Conservation (phyloP, 1,140 invertebrate genomes). For the Nasonia longicornis region DNA sequence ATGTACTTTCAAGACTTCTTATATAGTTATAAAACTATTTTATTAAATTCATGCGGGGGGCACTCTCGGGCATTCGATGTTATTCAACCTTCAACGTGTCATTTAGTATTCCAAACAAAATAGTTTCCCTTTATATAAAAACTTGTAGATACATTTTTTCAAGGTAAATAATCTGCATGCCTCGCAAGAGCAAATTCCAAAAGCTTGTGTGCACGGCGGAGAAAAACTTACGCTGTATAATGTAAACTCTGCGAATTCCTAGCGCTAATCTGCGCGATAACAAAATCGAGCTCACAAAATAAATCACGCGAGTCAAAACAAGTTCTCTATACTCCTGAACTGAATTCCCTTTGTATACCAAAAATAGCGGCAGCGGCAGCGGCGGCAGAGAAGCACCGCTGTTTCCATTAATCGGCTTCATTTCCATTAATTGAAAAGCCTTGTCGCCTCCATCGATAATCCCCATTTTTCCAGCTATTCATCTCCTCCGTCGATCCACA, state of each 20-base stretch:
- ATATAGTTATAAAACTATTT: background rate
- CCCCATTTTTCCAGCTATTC: background rate
- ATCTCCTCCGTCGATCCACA: background rate
- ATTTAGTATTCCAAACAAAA: background rate
- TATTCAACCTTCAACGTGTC: background rate
- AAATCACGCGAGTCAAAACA: background rate
- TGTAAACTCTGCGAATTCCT: background rate
- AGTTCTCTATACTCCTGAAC: background rate
- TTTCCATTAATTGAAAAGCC: slow-evolving; percentile 4
- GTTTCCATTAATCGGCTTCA: background rate
- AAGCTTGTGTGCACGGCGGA: background rate
- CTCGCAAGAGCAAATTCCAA: background rate
- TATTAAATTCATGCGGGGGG: background rate
- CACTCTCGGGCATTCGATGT: background rate
- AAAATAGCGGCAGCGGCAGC: background rate
- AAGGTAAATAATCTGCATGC: background rate
- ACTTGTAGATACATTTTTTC: too few species aligned
- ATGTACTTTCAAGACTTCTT: slow-evolving; percentile 1
- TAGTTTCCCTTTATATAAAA: too few species aligned
- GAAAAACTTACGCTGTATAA: background rate
- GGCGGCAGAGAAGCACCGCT: background rate
- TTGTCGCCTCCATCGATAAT: background rate
- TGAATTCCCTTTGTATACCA: background rate
- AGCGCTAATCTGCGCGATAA: background rate
- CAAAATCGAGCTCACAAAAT: background rate